phyloP scores from a whole-genome alignment of 2,113 vertebrate species.

The Holacanthus passer region DNA sequence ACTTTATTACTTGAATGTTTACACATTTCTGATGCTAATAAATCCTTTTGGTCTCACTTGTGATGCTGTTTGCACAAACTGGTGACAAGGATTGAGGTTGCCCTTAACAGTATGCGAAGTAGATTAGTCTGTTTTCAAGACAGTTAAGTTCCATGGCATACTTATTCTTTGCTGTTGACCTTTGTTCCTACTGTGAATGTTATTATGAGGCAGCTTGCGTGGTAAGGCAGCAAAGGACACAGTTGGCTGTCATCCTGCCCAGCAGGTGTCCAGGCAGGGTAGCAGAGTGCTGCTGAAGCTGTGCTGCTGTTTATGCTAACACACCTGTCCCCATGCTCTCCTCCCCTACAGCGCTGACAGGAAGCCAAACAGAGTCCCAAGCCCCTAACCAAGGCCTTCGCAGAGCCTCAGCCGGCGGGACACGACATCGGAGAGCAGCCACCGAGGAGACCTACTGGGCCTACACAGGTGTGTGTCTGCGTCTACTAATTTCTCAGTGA shows the following conservation, averaged over 20 bases:
- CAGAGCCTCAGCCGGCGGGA: conserved; percentile 82
- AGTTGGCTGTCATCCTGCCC: conserved; percentile 51
- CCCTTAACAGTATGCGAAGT: not conserved
- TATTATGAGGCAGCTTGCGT: conserved; percentile 36
- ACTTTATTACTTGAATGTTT: not conserved
- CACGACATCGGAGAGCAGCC: conserved; percentile 86
- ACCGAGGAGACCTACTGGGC: conserved; percentile 95
- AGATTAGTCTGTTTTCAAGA: not conserved
- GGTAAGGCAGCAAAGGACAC: conserved; percentile 58
- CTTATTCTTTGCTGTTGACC: conserved; percentile 43
- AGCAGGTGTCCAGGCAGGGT: conserved; percentile 37
- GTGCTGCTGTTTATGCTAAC: conserved; percentile 55
- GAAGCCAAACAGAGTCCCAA: conserved; percentile 84
- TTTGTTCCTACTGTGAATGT: conserved; percentile 36
- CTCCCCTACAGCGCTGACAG: conserved; percentile 86
- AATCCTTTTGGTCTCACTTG: not conserved
- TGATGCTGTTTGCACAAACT: not conserved
- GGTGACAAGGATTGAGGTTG: not conserved
- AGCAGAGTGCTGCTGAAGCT: conserved; percentile 9
- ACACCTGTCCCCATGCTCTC: conserved; percentile 51
- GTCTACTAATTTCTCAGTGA: not conserved
- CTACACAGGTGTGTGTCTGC: conserved; percentile 89
- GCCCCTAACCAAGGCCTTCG: conserved; percentile 54
- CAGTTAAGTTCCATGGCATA: not conserved
- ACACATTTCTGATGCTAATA: not conserved